phyloP scores from a whole-genome alignment of 2,888 invertebrate genomes.

The Ischnus inquisitorius region DNA sequence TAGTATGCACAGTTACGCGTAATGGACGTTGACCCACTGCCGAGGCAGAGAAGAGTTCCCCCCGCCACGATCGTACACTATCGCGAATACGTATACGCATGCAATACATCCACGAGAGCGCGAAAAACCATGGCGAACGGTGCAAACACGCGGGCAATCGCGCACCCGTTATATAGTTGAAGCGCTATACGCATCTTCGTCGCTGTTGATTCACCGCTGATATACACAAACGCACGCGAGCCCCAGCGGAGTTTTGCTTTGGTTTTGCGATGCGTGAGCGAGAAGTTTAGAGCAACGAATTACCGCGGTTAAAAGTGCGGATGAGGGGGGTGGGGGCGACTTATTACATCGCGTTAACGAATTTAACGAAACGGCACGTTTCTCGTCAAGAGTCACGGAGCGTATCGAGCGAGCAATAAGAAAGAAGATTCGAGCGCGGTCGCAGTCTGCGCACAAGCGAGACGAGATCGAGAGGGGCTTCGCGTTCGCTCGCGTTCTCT shows the following conservation, averaged over 20 bases:
- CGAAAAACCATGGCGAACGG: slow-evolving; percentile 26
- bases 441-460: slow-evolving; percentile 5
- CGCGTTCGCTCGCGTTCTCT: not conserved
- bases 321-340: not conserved
- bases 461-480: slow-evolving; percentile 13
- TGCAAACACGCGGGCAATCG: slow-evolving; percentile 43
- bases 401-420: slow-evolving; percentile 28
- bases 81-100: not conserved
- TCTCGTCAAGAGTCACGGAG: slow-evolving; percentile 15
- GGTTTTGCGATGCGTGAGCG: slow-evolving; percentile 16
- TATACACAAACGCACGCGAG: slow-evolving; percentile 3
- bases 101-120: not conserved
- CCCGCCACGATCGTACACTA: slow-evolving; percentile 46
- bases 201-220: slow-evolving; percentile 25
- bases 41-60: slow-evolving; percentile 29
- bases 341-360: slow-evolving; percentile 33
- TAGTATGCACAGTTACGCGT: slow-evolving; percentile 70
- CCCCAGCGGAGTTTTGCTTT: slow-evolving; percentile 3
- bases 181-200: slow-evolving; percentile 2
- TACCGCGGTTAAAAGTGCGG: slow-evolving; percentile 10
- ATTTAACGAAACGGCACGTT: slow-evolving; percentile 59
- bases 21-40: slow-evolving; percentile 71
- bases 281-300: slow-evolving; percentile 10
- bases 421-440: not conserved
- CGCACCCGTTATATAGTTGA: slow-evolving; percentile 23